Percentiles rank a stretch among this genome's conserved stretches.
These are phyloP conservation scores for Druceiella hillmani DNA, from an alignment of 2,888 invertebrate species.

Conservation along the genomic window DNA sequence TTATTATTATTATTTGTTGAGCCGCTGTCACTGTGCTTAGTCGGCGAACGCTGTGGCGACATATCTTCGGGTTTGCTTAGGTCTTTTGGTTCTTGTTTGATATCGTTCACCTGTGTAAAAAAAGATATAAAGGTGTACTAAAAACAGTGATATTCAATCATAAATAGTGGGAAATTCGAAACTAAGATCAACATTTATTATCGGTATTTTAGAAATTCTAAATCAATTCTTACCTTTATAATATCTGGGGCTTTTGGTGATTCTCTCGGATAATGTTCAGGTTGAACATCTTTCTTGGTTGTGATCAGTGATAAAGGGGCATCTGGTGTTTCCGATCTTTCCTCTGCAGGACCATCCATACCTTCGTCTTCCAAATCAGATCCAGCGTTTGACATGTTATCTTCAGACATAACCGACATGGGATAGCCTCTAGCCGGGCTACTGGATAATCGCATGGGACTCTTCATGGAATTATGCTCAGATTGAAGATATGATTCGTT, in stretches of 20 bases:
- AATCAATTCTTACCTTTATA: conserved; percentile 39
- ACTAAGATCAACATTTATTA: too few species aligned
- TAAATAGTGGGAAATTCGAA: too few species aligned
- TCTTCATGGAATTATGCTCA: conserved; percentile 57
- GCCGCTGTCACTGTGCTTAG: conserved; percentile 50
- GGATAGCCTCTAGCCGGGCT: conserved; percentile 54
- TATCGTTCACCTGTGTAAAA: conserved; percentile 44
- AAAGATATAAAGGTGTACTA: background rate
- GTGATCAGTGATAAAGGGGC: conserved; percentile 68
- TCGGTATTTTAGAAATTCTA: too few species aligned
- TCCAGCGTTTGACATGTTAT: conserved; percentile 57
- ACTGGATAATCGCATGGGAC: conserved; percentile 52
- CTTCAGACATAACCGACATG: conserved; percentile 62
- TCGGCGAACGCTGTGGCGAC: conserved; percentile 50
- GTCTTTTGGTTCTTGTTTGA: conserved; percentile 51
- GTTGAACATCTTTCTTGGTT: conserved; percentile 48
- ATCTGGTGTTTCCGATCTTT: conserved; percentile 59
- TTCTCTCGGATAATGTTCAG: conserved; percentile 45
- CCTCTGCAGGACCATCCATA: conserved; percentile 46
- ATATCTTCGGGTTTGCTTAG: conserved; percentile 33
- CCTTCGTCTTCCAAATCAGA: conserved; percentile 68
- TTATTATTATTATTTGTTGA: conserved; percentile 42
- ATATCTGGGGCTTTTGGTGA: conserved; percentile 51
- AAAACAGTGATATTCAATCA: too few species aligned
- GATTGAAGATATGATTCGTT: conserved; percentile 55